Evolutionary conservation across 1,140 invertebrate genomes (phyloP).

Genomic region (Leptinotarsa texana): DNA sequence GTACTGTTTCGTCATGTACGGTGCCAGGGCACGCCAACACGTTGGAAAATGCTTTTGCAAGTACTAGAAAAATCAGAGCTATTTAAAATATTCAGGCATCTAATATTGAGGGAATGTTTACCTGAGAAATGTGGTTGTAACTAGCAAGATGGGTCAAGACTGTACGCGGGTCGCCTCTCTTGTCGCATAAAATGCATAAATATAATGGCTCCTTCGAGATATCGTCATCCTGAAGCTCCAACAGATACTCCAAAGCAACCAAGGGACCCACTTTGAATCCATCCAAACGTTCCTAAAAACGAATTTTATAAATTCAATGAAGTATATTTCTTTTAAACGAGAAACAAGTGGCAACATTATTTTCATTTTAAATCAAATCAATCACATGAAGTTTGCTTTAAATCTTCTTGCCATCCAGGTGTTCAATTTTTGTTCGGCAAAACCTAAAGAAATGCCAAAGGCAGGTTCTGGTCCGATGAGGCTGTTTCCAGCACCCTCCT

Average conservation of each 20-base stretch:
- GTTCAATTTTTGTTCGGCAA: too few species aligned
- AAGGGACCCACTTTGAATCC: conserved; percentile 53
- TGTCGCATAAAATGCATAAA: conserved; percentile 74
- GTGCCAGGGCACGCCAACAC: conserved; percentile 47
- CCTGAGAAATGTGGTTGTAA: conserved; percentile 63
- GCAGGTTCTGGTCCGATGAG: too few species aligned
- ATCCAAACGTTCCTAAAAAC: conserved; percentile 49
- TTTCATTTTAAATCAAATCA: too few species aligned
- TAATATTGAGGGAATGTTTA: conserved; percentile 22
- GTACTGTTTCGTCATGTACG: conserved; percentile 57
- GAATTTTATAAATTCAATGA: background rate
- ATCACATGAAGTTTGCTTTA: too few species aligned
- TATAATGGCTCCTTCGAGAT: conserved; percentile 68
- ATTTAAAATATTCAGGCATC: background rate
- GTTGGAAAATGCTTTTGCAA: conserved; percentile 63
- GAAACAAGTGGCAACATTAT: too few species aligned
- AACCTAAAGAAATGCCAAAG: too few species aligned
- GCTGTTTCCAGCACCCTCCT: too few species aligned
- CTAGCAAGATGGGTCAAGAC: conserved; percentile 76
- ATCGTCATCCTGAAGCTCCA: conserved; percentile 69
- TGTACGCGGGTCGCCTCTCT: conserved; percentile 73
- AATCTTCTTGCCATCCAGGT: too few species aligned
- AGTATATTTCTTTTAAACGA: too few species aligned
- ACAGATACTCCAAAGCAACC: conserved; percentile 69
- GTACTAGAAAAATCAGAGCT: conserved; percentile 50